Evolutionary conservation across 2,797 vertebrate species (phyloP), one percentile per base, ranked within the genome.

Genomic region (Syndactyla subalaris): DNA sequence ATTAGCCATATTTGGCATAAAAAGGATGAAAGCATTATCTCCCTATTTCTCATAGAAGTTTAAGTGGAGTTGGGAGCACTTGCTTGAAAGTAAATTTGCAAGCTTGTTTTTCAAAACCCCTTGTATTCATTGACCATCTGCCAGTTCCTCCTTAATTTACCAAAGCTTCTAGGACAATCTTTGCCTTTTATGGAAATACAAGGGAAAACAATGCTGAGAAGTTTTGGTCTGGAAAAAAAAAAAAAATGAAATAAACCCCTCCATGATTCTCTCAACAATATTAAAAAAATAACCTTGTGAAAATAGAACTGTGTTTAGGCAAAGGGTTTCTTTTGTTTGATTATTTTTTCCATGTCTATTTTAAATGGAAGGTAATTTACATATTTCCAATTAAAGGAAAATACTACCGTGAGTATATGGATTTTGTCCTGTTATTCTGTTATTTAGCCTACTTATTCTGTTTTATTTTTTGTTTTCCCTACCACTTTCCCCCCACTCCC

Each of bases 61-160:
- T 95, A 93, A 88, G 78, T 82, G 58, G 68, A 71, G 22, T 77
- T 83, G 49, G 75, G 78, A 96, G 72, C 68, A 74, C n/a, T 96
- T 93, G 57, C 84, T 83, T 92, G 77, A 85, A 94, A 94, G 61
- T 51, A 95, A 85, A 85, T 89, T 92, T 93, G 65, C 84, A 96
- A 41, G 62, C 58, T 91, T 81, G 48, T 77, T 95, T 97, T 94
- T 93, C 54, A 68, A 89, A 95, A 96, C 61, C 65, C 39, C 58
- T 92, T 22, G 1, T 85, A 91, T 93, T 95, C 89, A 95, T 77
- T 92, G 86, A 79, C 85, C 93, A 94, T 96, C 95, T 96, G 92
- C 81, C 43, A 85, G 62, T 83, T 92, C 72, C 73, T 89, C 76
- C 68, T 72, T 88, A 79, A 83, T 94, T 93, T 93, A 88, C 30